Conservation (phyloP, 2,888 invertebrate species). For the Deilephila elpenor region DNA sequence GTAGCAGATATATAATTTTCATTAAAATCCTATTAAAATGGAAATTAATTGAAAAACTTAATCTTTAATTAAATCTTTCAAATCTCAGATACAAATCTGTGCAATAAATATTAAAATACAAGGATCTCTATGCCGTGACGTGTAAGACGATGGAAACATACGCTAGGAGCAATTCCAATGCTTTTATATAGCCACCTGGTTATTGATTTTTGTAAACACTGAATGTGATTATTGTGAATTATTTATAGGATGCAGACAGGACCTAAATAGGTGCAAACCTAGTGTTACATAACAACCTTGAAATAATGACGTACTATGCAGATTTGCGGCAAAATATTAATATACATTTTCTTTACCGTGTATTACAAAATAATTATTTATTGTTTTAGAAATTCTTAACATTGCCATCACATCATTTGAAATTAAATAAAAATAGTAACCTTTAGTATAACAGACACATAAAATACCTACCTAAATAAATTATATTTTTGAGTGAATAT, state of each 20-base stretch:
- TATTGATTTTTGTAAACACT: slow-evolving; percentile 6
- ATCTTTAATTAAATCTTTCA: no score
- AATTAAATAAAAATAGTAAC: no score
- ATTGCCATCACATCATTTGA: no score
- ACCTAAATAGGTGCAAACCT: background rate
- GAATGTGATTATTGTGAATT: background rate
- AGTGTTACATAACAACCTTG: background rate
- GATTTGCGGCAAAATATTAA: background rate
- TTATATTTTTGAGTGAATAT: no score
- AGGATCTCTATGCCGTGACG: background rate
- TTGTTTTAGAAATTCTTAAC: no score
- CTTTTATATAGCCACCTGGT: slow-evolving; percentile 11
- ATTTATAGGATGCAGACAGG: background rate
- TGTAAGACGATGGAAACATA: background rate
- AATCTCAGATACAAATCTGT: no score
- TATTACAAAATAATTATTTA: no score
- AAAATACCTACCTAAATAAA: no score
- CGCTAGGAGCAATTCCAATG: background rate
- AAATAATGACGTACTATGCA: background rate
- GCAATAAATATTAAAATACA: background rate
- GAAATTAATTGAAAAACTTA: no score
- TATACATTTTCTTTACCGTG: background rate
- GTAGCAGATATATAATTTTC: no score
- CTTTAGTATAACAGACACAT: no score
- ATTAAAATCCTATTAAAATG: no score